Evolutionary conservation across 1,140 invertebrate species (phyloP).

Genomic region (Zelostemma sp.): DNA sequence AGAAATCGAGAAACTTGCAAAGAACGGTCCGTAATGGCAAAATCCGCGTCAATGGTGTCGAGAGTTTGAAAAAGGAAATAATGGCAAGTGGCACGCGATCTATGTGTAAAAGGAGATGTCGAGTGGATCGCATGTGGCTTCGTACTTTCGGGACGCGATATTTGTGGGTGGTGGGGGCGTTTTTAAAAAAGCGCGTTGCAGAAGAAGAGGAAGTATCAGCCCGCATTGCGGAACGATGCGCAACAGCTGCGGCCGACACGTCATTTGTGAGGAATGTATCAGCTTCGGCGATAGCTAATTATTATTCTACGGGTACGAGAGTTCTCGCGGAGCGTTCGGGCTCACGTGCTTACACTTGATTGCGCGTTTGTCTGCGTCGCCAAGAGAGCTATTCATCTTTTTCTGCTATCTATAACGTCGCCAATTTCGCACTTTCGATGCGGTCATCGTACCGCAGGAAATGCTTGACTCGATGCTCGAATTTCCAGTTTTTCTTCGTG

Average conservation of each 20-base stretch:
- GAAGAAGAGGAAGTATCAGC: slow-evolving; percentile 43
- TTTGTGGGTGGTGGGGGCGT: slow-evolving; percentile 36
- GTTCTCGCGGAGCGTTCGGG: slow-evolving; percentile 39
- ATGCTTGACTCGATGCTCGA: slow-evolving; percentile 29
- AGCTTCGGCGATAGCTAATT: slow-evolving; percentile 59
- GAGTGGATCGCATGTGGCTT: slow-evolving; percentile 29
- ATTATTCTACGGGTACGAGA: slow-evolving; percentile 61
- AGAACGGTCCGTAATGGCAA: too few species aligned
- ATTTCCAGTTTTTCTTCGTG: too few species aligned
- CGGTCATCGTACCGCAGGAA: slow-evolving; percentile 31
- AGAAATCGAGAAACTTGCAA: too few species aligned
- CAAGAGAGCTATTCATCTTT: slow-evolving; percentile 44
- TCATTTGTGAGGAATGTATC: slow-evolving; percentile 67
- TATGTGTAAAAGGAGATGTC: slow-evolving; percentile 22
- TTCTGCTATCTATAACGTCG: slow-evolving; percentile 39
- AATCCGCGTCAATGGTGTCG: slow-evolving; percentile 2
- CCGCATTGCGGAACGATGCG: slow-evolving; percentile 66
- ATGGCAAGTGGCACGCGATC: slow-evolving; percentile 34
- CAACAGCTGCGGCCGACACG: slow-evolving; percentile 66
- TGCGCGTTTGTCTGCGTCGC: slow-evolving; percentile 34
- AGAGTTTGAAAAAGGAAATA: slow-evolving; percentile 14
- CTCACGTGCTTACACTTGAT: slow-evolving; percentile 36
- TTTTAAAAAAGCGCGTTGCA: slow-evolving; percentile 16
- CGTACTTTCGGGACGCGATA: slow-evolving; percentile 35
- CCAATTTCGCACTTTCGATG: slow-evolving; percentile 52